These are phyloP conservation scores for Periophthalmodon schlosseri DNA, from an alignment of 2,113 vertebrate species.

Conservation along the genomic window DNA sequence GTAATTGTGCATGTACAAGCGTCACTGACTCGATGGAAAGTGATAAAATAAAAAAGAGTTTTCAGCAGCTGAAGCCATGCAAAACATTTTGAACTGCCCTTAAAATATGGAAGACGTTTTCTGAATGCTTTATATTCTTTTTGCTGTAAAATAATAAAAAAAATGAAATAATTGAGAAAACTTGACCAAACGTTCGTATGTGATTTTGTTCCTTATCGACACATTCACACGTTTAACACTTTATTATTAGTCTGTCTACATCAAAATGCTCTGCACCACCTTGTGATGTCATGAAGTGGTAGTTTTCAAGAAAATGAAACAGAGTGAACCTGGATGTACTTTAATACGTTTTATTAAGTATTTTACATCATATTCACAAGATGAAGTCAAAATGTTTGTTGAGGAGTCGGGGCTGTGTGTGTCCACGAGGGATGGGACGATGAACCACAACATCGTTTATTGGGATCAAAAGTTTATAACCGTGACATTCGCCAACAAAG, in stretches of 20 bases:
- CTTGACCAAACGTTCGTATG: conserved; percentile 63
- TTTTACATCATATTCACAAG: conserved; percentile 18
- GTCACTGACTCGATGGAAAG: conserved; percentile 99
- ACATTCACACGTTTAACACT: too few relatives aligned
- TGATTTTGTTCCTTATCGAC: conserved; percentile 48
- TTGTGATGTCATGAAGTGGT: too few relatives aligned
- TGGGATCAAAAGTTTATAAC: too few relatives aligned
- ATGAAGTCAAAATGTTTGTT: conserved; percentile 9
- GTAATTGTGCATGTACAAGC: conserved; percentile 99
- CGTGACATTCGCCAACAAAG: too few relatives aligned
- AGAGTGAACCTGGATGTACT: not conserved
- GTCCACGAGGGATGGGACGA: not conserved
- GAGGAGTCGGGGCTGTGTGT: conserved; percentile 21
- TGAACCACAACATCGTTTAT: too few relatives aligned
- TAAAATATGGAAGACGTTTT: conserved; percentile 99
- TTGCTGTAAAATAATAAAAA: conserved; percentile 99
- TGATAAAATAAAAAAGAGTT: conserved; percentile 89
- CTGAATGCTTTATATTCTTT: conserved; percentile 99
- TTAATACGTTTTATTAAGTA: conserved; percentile 10
- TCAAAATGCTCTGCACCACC: too few relatives aligned
- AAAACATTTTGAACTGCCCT: conserved; percentile 99
- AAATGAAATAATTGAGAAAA: conserved; percentile 89
- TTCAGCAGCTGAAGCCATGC: conserved; percentile 99
- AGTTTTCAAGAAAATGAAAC: too few relatives aligned
- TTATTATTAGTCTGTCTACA: too few relatives aligned